These are phyloP conservation scores for Ictalurus furcatus DNA, from an alignment of 2,113 vertebrate genomes.

Conservation along the genomic window DNA sequence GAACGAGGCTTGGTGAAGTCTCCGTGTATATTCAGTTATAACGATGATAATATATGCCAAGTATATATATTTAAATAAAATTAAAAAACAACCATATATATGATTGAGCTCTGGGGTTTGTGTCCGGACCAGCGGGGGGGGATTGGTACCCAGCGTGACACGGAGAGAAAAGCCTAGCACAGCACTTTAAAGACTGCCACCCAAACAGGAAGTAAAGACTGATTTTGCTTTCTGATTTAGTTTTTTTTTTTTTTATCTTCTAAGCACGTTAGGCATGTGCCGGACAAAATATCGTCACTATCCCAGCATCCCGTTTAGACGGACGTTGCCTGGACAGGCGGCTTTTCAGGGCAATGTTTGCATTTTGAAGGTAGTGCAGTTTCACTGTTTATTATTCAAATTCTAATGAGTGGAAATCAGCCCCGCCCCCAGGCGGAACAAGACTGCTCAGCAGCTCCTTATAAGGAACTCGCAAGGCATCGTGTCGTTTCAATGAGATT, in stretches of 20 bases:
- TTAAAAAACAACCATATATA: neutral
- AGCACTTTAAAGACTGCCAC: slow-evolving; percentile 77
- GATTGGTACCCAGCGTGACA: slow-evolving; percentile 56
- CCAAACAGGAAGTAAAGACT: slow-evolving; percentile 63
- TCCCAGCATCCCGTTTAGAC: neutral
- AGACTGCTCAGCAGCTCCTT: neutral
- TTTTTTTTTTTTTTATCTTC: neutral
- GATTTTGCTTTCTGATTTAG: slow-evolving; percentile 44
- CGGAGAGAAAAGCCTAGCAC: slow-evolving; percentile 69
- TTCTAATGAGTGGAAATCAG: neutral
- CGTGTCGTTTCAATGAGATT: neutral
- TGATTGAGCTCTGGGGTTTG: slow-evolving; percentile 73
- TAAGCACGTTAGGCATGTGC: neutral
- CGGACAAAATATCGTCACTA: neutral
- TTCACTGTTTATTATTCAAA: neutral
- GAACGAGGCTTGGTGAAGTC: slow-evolving; percentile 24
- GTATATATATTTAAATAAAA: slow-evolving; percentile 44
- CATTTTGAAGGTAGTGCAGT: neutral
- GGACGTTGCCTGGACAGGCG: no score
- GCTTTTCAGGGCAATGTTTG: neutral
- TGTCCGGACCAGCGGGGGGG: slow-evolving; percentile 72
- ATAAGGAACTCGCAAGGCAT: neutral
- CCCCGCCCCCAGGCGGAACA: neutral
- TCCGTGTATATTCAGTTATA: slow-evolving; percentile 60
- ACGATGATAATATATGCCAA: slow-evolving; percentile 75